Evolutionary conservation across 2,113 vertebrate genomes (phyloP).

Genomic region (Notechis scutatus): DNA sequence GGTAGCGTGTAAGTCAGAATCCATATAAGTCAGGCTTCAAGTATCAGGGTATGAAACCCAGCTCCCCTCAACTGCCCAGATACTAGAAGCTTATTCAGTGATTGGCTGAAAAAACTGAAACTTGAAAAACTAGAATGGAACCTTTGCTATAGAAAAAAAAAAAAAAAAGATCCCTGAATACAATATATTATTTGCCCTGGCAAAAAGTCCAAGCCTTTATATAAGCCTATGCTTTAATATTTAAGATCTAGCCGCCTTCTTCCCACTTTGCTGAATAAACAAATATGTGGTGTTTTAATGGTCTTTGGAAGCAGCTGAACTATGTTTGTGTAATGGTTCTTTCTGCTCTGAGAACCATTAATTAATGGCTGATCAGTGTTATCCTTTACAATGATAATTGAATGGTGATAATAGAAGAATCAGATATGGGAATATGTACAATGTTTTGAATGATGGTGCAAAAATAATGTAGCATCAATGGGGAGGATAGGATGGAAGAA

Average conservation of each 20-base stretch:
- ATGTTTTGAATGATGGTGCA: neutral
- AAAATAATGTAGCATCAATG: neutral
- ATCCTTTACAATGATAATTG: neutral
- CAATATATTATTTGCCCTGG: neutral
- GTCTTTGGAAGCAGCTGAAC: neutral
- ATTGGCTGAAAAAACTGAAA: neutral
- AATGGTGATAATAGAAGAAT: neutral
- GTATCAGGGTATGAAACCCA: neutral
- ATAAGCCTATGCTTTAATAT: neutral
- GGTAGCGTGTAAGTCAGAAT: neutral
- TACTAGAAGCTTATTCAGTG: neutral
- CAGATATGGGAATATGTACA: neutral
- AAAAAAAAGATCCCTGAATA: neutral
- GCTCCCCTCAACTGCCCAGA: neutral
- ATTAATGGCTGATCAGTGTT: neutral
- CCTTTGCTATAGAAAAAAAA: neutral
- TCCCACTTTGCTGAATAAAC: neutral
- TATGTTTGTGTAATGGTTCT: neutral
- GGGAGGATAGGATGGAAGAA: neutral
- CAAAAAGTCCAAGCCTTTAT: neutral
- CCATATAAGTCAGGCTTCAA: neutral
- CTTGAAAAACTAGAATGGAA: neutral
- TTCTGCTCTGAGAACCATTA: neutral
- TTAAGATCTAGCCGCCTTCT: neutral
- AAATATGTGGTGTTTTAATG: neutral